These are phyloP conservation scores for Dasypus novemcinctus DNA, from an alignment of 2,113 vertebrate genomes.

Conservation along the genomic window DNA sequence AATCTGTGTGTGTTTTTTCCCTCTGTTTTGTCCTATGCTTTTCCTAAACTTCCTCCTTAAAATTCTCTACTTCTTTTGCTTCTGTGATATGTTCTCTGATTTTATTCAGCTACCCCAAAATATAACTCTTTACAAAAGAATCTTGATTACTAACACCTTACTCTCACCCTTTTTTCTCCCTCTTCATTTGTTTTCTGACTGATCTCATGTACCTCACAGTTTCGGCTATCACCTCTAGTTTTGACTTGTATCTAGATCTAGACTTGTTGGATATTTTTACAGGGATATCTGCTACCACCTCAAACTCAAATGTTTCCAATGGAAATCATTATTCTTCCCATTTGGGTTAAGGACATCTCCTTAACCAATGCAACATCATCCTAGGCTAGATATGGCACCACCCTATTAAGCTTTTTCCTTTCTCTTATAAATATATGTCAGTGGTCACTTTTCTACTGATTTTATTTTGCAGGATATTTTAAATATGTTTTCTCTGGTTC, in stretches of 20 bases:
- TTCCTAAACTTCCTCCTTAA: background rate
- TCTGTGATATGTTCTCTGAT: background rate
- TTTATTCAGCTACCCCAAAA: constrained; percentile 12
- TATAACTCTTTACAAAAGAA: background rate
- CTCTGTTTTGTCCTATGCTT: background rate
- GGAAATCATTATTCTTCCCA: background rate
- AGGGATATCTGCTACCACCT: background rate
- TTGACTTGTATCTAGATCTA: background rate
- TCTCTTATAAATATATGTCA: background rate
- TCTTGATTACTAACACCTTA: background rate
- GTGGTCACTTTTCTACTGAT: background rate
- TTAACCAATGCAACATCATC: background rate
- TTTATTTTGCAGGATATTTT: background rate
- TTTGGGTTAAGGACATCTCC: background rate
- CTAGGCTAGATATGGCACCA: background rate
- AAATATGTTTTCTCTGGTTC: background rate
- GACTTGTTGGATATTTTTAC: background rate
- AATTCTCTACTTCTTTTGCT: background rate
- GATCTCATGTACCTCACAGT: background rate
- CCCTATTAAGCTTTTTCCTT: background rate
- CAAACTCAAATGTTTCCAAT: background rate
- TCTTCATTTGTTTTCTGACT: background rate
- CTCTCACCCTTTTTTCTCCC: background rate
- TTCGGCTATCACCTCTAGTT: background rate
- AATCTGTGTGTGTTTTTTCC: background rate